Conservation (phyloP, 2,888 invertebrate genomes). For the Heteropelma amictum region DNA sequence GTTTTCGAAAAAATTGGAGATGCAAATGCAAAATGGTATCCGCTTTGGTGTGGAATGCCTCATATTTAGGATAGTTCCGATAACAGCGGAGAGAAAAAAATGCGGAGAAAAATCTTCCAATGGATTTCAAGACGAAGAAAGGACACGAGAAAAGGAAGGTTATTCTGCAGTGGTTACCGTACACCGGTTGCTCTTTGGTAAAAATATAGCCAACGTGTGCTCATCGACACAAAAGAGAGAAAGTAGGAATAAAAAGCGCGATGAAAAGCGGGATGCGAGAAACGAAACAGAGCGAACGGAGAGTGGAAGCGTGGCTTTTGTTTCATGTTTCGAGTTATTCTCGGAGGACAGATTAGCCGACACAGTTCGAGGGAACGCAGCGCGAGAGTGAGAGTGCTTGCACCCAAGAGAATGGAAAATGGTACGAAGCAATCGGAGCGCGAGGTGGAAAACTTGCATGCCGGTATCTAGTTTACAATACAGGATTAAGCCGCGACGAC, state of each 20-base stretch:
- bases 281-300: constrained; percentile 32
- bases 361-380: constrained; percentile 60
- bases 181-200: constrained; percentile 48
- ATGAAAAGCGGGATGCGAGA: background rate
- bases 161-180: constrained; percentile 56
- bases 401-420: constrained; percentile 57
- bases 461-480: constrained; percentile 74
- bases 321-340: constrained; percentile 73
- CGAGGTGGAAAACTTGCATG: constrained; percentile 69
- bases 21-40: too few relatives aligned
- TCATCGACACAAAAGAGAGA: constrained; percentile 36
- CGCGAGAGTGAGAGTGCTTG: constrained; percentile 56
- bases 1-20: too few relatives aligned
- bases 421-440: constrained; percentile 47
- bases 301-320: constrained; percentile 64
- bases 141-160: constrained; percentile 31
- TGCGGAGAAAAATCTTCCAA: constrained; percentile 12
- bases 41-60: too few relatives aligned
- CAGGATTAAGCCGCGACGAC: constrained; percentile 72
- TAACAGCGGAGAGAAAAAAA: constrained; percentile 44
- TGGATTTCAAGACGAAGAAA: constrained; percentile 21
- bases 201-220: constrained; percentile 36
- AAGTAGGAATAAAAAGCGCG: constrained; percentile 8
- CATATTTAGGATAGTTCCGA: too few relatives aligned
- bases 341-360: constrained; percentile 72